These are phyloP conservation scores for Erithacus rubecula DNA, from an alignment of 2,797 vertebrate species.

Conservation along the genomic window DNA sequence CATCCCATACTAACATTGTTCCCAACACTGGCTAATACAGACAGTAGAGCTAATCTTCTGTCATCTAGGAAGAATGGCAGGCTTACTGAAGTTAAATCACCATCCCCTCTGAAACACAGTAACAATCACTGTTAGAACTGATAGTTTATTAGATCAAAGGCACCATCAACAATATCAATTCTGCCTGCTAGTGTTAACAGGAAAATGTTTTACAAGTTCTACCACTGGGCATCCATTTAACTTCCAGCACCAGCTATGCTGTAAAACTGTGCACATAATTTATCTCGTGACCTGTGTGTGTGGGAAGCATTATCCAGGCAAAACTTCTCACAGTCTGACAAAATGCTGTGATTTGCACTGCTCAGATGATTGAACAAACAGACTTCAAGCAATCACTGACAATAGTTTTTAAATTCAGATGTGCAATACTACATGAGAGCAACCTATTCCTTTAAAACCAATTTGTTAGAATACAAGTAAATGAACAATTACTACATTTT, in stretches of 20 bases:
- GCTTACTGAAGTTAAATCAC: conserved; percentile 67
- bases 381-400: conserved; percentile 66
- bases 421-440: conserved; percentile 43
- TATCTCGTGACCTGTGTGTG: conserved; percentile 60
- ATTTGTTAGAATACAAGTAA: conserved; percentile 62
- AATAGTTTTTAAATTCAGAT: conserved; percentile 67
- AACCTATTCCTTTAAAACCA: conserved; percentile 60
- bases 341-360: conserved; percentile 74
- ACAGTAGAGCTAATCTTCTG: conserved; percentile 65
- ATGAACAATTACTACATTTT: conserved; percentile 67
- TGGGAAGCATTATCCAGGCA: conserved; percentile 64
- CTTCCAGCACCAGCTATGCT: conserved; percentile 58
- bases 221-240: conserved; percentile 72
- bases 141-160: conserved; percentile 72
- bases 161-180: conserved; percentile 69
- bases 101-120: conserved; percentile 60
- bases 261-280: conserved; percentile 66
- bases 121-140: conserved; percentile 67
- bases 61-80: conserved; percentile 57
- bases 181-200: conserved; percentile 64
- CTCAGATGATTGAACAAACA: conserved; percentile 73
- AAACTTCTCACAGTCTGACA: conserved; percentile 73
- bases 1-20: not conserved
- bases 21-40: conserved; percentile 13
- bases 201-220: conserved; percentile 72